phyloP scores from a whole-genome alignment of 2,797 vertebrate genomes.

The Hoplostethus mediterraneus region DNA sequence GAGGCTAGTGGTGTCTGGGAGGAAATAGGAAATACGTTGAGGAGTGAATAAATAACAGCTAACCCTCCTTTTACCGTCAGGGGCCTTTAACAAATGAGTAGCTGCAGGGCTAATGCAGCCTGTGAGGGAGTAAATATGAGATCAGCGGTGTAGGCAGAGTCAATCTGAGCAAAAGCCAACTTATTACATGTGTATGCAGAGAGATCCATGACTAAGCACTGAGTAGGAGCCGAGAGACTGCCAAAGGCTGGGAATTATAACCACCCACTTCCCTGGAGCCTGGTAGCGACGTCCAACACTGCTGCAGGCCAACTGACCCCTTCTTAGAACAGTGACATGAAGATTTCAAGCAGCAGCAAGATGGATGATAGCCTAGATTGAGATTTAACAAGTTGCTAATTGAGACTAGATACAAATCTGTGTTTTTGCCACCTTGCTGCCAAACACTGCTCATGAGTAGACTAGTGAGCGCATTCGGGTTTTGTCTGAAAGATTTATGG shows the following conservation, averaged over 20 bases:
- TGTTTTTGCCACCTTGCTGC: neutral
- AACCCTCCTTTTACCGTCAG: slow-evolving; percentile 7
- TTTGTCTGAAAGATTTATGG: slow-evolving; percentile 9
- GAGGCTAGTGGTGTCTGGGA: neutral
- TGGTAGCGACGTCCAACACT: slow-evolving; percentile 5
- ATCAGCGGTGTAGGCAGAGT: slow-evolving; percentile 50
- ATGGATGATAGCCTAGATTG: neutral
- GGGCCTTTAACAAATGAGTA: slow-evolving; percentile 57
- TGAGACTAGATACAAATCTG: neutral
- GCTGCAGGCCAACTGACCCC: neutral
- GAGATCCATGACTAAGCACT: slow-evolving; percentile 69
- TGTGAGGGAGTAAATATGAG: slow-evolving; percentile 26
- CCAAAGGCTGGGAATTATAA: slow-evolving; percentile 48
- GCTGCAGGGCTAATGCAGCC: slow-evolving; percentile 32
- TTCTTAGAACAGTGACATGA: neutral
- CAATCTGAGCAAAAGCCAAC: slow-evolving; percentile 36
- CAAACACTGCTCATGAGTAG: neutral
- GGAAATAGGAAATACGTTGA: neutral
- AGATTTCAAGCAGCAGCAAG: neutral
- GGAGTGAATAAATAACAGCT: slow-evolving; percentile 20
- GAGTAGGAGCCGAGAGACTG: slow-evolving; percentile 51
- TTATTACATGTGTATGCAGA: slow-evolving; percentile 57
- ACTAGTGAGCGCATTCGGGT: neutral
- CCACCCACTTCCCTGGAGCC: slow-evolving; percentile 14
- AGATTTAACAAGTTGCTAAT: too few species aligned